Evolutionary conservation across 2,113 vertebrate genomes (phyloP), one percentile per base, ranked within the genome.

Genomic region (Serinus canaria): DNA sequence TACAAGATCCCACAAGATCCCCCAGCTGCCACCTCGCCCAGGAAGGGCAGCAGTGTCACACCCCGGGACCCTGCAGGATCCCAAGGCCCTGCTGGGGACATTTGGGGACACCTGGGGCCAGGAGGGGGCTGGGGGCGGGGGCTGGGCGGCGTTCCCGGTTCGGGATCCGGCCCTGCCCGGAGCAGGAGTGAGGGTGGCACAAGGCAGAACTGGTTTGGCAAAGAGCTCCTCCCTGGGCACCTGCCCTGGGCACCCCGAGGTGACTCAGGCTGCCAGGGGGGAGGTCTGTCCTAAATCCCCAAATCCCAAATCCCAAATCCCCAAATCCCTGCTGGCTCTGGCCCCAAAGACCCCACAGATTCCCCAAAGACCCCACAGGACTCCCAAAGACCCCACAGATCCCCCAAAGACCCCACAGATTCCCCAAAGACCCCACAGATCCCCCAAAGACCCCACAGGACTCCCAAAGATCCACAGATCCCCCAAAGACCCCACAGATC

Each of bases 311-410:
- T 2, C 6, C 0, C 43, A 44, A 44, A 44, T 44, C 46, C 49
- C 49, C 49, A 25, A 50, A 49, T 2, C 6, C 0, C 7, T 0
- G 0, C 0, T 2, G 59, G 60, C 30, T 64, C 39, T 3, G 23
- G 3, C 15, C 41, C 68, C 30, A 16, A 3, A 64, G 3, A 30
- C 35, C 19, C 53, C 52, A 2, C 22, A 11, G 23, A 6, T 13
- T 6, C 79, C 31, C 11, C 19, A 46, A 20, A 20, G 44, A 46
- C 44, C 47, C 21, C 47, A 13, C 12, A 24, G 22, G 39, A 39
- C 39, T 12, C 39, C 39, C 39, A 47, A 47, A 47, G 21, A 47
- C 11, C 21, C 37, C 37, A 37, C 37, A 37, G 37, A 37, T 37
- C 37, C 37, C 37, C 37, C 37, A 37, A 37, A 37, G 37, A 37